phyloP scores from a whole-genome alignment of 2,113 vertebrate genomes.

The Hemichromis elongatus region DNA sequence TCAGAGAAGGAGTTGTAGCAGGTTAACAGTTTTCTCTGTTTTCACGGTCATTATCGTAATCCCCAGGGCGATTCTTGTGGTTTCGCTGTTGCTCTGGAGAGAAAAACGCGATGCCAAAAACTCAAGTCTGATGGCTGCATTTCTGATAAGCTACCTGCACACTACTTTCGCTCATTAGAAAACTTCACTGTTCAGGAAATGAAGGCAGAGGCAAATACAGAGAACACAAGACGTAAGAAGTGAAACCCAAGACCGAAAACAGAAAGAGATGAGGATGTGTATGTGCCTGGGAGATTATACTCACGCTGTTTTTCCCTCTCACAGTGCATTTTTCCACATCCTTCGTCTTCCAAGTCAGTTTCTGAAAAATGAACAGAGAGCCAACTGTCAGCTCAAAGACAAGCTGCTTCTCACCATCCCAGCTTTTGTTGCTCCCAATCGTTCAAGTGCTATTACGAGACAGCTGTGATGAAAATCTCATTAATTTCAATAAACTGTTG shows the following conservation, averaged over 20 bases:
- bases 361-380: conserved; percentile 63
- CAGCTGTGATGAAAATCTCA: conserved; percentile 62
- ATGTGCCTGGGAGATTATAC: conserved; percentile 33
- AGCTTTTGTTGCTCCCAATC: conserved; percentile 22
- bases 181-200: not conserved
- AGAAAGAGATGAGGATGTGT: not conserved
- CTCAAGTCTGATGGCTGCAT: not conserved
- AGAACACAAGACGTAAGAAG: not conserved
- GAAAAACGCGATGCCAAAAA: not conserved
- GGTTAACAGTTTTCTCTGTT: not conserved
- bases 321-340: conserved; percentile 80
- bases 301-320: conserved; percentile 80
- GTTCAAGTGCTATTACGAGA: conserved; percentile 44
- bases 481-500: conserved; percentile 60
- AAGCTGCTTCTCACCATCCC: conserved; percentile 17
- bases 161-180: not conserved
- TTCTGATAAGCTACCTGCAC: conserved; percentile 31
- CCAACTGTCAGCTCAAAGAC: conserved; percentile 40
- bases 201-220: not conserved
- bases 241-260: not conserved
- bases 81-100: not conserved
- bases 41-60: conserved; percentile 21
- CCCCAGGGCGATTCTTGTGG: not conserved
- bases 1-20: not conserved
- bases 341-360: conserved; percentile 79